Evolutionary conservation across 2,888 invertebrate genomes (phyloP).

Genomic region (Parnassius mnemosyne): DNA sequence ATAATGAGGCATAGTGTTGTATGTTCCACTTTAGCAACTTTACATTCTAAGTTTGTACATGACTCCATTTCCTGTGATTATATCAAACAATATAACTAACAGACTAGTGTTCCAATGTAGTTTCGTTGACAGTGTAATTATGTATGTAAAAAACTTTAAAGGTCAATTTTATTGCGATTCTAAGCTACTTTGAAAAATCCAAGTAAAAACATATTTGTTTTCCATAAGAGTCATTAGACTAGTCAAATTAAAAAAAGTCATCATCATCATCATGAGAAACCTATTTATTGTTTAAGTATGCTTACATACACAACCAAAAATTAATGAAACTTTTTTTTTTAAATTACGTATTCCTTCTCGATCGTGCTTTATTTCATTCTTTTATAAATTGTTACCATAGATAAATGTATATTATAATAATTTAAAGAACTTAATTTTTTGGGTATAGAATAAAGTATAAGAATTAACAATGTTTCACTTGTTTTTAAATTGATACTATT

Average conservation of each 20-base stretch:
- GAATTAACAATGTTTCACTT: slow-evolving; percentile 23
- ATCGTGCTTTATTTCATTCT: slow-evolving; percentile 40
- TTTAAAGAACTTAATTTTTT: slow-evolving; percentile 38
- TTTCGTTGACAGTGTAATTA: slow-evolving; percentile 12
- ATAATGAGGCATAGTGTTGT: slow-evolving; percentile 61
- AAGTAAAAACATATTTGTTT: slow-evolving; percentile 36
- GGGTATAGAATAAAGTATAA: slow-evolving; percentile 22
- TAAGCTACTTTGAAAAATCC: neutral
- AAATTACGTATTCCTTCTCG: slow-evolving; percentile 26
- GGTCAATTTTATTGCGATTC: slow-evolving; percentile 28
- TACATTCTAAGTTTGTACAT: slow-evolving; percentile 51
- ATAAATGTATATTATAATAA: slow-evolving; percentile 58
- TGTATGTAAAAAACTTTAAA: slow-evolving; percentile 8
- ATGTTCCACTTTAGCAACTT: slow-evolving; percentile 28
- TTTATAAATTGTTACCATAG: slow-evolving; percentile 72
- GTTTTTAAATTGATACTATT: slow-evolving; percentile 28
- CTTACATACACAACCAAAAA: slow-evolving; percentile 32
- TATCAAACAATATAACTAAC: slow-evolving; percentile 49
- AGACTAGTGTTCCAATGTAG: slow-evolving; percentile 25
- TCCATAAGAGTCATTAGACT: slow-evolving; percentile 75
- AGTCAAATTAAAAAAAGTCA: slow-evolving; percentile 68
- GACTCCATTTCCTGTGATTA: slow-evolving; percentile 66
- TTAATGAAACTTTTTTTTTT: slow-evolving; percentile 28
- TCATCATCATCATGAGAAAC: slow-evolving; percentile 56
- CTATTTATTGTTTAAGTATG: slow-evolving; percentile 60